phyloP scores from a whole-genome alignment of 2,888 invertebrate species.

The Acholoe squamosa region DNA sequence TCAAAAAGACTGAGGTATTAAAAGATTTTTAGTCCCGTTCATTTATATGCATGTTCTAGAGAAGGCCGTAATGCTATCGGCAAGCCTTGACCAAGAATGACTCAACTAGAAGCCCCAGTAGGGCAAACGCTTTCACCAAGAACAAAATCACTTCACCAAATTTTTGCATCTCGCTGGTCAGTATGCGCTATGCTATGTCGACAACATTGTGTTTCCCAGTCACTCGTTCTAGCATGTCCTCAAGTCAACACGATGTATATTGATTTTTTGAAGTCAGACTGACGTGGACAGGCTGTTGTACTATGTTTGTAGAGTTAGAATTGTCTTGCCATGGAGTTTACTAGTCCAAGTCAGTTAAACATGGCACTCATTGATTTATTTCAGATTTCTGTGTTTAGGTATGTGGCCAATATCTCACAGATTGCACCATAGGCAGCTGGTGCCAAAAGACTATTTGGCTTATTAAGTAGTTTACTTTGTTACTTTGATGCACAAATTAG shows the following conservation, averaged over 20 bases:
- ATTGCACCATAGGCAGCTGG: background rate
- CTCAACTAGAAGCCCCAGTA: background rate
- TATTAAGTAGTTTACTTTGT: background rate
- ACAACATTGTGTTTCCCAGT: background rate
- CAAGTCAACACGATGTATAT: background rate
- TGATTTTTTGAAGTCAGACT: too few species aligned
- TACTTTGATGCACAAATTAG: background rate
- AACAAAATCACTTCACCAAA: slow-evolving; percentile 28
- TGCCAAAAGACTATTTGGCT: background rate
- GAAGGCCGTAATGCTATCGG: slow-evolving; percentile 7
- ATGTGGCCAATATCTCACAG: background rate
- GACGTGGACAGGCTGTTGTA: too few species aligned
- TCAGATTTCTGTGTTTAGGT: background rate
- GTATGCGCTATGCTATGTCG: background rate
- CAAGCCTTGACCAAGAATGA: slow-evolving; percentile 36
- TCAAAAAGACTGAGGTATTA: slow-evolving; percentile 49
- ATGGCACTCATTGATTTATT: slow-evolving; percentile 19
- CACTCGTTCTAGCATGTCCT: background rate
- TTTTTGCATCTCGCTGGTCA: background rate
- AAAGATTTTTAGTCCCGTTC: slow-evolving; percentile 44
- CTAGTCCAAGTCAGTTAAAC: slow-evolving; percentile 15
- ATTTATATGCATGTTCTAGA: slow-evolving; percentile 37
- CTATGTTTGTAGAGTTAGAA: slow-evolving; percentile 20
- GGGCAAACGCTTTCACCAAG: slow-evolving; percentile 8
- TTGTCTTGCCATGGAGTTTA: slow-evolving; percentile 33